Conservation (phyloP, 2,113 vertebrate genomes). For the Lepidothrix coronata region DNA sequence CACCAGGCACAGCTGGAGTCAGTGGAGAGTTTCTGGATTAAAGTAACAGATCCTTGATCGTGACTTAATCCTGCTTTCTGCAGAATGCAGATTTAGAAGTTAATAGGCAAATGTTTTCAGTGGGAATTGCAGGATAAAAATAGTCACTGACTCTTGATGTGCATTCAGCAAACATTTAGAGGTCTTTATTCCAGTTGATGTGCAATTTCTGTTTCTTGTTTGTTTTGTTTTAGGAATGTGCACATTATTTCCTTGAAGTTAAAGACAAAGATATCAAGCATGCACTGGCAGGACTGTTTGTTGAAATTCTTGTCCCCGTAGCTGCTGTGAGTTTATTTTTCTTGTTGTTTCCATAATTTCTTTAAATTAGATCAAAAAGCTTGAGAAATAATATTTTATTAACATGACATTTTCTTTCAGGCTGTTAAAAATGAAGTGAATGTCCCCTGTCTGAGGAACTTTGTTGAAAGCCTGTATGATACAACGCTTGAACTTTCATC, state of each 20-base stretch:
- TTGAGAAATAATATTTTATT: not conserved
- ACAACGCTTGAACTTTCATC: constrained; percentile 96
- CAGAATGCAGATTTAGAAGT: not conserved
- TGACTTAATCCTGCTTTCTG: not conserved
- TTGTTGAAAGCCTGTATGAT: constrained; percentile 96
- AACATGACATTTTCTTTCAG: constrained; percentile 73
- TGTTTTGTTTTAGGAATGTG: constrained; percentile 86
- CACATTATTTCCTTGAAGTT: constrained; percentile 97
- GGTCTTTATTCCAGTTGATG: not conserved
- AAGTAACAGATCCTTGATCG: not conserved
- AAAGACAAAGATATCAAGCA: constrained; percentile 99
- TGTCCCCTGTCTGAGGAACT: constrained; percentile 97
- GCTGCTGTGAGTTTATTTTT: constrained; percentile 88
- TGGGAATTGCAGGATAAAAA: not conserved
- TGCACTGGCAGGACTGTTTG: constrained; percentile 95
- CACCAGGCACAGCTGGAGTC: not conserved
- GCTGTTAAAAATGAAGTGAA: constrained; percentile 99
- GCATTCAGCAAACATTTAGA: not conserved
- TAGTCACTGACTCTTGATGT: not conserved
- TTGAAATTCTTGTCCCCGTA: constrained; percentile 97
- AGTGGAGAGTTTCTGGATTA: not conserved
- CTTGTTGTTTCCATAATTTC: constrained; percentile 13
- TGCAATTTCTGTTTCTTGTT: not conserved
- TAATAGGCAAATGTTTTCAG: not conserved
- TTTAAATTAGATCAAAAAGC: not conserved